A percentile compares a stretch with the other conserved stretches of the same genome.
Conservation (phyloP, 2,797 vertebrate species). For the Sciaenops ocellatus region DNA sequence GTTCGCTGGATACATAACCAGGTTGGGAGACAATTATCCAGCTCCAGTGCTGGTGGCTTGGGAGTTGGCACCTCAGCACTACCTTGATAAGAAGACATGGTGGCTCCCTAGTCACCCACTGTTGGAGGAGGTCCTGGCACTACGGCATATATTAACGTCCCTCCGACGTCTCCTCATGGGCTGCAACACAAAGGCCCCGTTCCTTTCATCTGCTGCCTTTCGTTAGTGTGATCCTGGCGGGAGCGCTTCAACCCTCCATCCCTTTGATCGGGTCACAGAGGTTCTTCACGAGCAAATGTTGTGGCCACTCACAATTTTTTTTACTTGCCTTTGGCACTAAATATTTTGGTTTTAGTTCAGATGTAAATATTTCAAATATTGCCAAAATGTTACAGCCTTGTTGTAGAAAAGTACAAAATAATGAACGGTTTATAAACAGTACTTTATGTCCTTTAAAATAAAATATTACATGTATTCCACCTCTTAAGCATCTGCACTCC, state of each 20-base stretch:
- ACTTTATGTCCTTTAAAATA: no score
- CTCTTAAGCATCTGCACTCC: neutral
- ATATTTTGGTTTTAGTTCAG: neutral
- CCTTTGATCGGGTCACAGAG: conserved; percentile 77
- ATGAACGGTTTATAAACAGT: neutral
- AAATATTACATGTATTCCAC: neutral
- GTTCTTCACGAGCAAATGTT: conserved; percentile 58
- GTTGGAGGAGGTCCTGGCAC: conserved; percentile 80
- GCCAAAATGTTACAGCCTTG: neutral
- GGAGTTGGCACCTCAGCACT: conserved; percentile 91
- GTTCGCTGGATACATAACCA: conserved; percentile 91
- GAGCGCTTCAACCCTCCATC: conserved; percentile 49
- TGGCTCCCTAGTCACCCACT: conserved; percentile 88
- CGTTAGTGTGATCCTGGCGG: conserved; percentile 73
- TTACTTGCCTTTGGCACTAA: neutral
- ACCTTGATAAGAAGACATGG: conserved; percentile 92
- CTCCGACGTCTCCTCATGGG: conserved; percentile 74
- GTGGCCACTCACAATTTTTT: conserved; percentile 40
- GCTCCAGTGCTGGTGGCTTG: conserved; percentile 79
- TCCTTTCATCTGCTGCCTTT: conserved; percentile 87
- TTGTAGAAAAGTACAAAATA: conserved; percentile 2
- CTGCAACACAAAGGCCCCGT: conserved; percentile 80
- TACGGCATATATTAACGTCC: conserved; percentile 81
- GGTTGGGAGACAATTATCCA: conserved; percentile 89
- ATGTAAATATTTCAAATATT: conserved; percentile 3